Percentiles rank a stretch among this genome's conserved stretches.
phyloP scores from a whole-genome alignment of 2,888 invertebrate genomes.

The Gymnosoma rotundatum region DNA sequence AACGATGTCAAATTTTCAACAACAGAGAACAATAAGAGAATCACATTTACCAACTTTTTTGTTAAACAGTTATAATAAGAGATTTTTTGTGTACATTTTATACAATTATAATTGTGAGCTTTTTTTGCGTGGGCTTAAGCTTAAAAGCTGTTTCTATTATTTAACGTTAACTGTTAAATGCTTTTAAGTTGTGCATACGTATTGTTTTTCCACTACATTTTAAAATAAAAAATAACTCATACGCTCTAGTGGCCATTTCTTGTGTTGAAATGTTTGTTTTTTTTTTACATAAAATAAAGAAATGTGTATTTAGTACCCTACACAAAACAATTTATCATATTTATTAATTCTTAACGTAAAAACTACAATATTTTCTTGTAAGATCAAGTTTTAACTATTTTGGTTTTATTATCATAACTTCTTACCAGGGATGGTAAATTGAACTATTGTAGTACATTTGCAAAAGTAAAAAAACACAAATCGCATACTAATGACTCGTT shows the following conservation, averaged over 20 bases:
- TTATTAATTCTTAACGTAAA: too few relatives aligned
- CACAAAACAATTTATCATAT: too few relatives aligned
- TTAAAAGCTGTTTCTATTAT: slow-evolving; percentile 31
- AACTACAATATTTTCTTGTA: too few relatives aligned
- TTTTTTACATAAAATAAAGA: too few relatives aligned
- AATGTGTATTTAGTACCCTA: too few relatives aligned
- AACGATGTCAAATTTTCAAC: slow-evolving; percentile 1
- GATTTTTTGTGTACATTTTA: not conserved
- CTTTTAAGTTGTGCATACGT: slow-evolving; percentile 41
- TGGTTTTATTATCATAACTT: too few relatives aligned
- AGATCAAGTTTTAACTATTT: too few relatives aligned
- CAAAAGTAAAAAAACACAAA: too few relatives aligned
- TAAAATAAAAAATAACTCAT: slow-evolving; percentile 14
- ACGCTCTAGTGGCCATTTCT: slow-evolving; percentile 11
- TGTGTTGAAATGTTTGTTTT: not conserved
- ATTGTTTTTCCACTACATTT: not conserved
- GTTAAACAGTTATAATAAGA: slow-evolving; percentile 5
- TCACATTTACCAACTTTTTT: not conserved
- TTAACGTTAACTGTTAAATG: not conserved
- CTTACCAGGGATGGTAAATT: too few relatives aligned
- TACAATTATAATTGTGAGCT: slow-evolving; percentile 6
- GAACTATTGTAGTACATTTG: too few relatives aligned
- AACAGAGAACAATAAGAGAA: slow-evolving; percentile 35
- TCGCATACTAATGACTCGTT: too few relatives aligned
- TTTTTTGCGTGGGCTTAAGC: slow-evolving; percentile 1